These are phyloP conservation scores for Anableps anableps DNA, from an alignment of 2,797 vertebrate genomes.

Conservation along the genomic window DNA sequence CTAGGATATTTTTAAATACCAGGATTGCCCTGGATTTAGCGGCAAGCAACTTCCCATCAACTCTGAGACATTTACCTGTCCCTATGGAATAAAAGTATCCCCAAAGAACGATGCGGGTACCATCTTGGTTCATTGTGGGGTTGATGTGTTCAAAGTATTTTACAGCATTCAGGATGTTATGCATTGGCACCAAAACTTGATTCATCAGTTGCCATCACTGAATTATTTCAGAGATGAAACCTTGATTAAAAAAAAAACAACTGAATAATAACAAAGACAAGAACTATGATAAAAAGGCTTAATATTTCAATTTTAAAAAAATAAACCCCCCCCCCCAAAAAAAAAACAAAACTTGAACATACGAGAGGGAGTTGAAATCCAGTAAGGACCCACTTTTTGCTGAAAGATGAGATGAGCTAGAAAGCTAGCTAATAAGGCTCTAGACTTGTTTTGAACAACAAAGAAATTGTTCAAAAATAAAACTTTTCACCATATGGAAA, in stretches of 20 bases:
- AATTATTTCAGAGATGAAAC: background rate
- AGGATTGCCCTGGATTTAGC: no score
- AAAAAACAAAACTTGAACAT: background rate
- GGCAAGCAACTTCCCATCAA: background rate
- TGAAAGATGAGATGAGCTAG: background rate
- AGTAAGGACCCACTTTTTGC: background rate
- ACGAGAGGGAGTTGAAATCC: no score
- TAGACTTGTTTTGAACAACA: background rate
- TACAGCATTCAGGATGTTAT: background rate
- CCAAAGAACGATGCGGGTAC: background rate
- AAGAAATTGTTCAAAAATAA: background rate
- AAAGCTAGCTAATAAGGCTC: background rate
- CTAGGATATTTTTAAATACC: no score
- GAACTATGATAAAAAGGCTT: background rate
- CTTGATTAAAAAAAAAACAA: background rate
- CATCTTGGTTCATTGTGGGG: background rate
- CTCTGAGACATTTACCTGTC: background rate
- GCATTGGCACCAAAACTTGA: background rate
- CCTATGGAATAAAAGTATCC: background rate
- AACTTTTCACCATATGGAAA: background rate
- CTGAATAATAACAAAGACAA: background rate
- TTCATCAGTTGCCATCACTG: background rate
- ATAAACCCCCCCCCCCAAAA: no score
- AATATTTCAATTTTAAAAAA: background rate
- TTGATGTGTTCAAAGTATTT: background rate